Base-by-base conservation (phyloP, 2,888 invertebrate genomes). In the Camponotus fellah region DNA sequence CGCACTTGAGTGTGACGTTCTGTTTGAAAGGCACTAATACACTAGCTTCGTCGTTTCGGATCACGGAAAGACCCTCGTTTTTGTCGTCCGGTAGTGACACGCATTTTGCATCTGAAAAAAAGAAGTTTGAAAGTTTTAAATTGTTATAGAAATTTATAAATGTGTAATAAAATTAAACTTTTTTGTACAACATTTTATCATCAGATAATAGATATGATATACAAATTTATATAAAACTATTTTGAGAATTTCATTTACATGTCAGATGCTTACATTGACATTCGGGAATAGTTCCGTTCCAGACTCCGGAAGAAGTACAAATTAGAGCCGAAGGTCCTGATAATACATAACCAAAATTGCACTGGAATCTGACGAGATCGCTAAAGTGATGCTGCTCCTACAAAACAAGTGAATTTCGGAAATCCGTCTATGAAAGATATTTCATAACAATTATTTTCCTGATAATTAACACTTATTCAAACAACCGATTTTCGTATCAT, bases 301-400 rank as follows among this genome's bases (percentile, higher is more conserved):
- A 99, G 49, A 96, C 96, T 69, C 99, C 99, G 93, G 97, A 97
- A 5, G 98, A 97, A 1, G 98, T 97, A 94, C 99, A 99, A 79
- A 98, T 96, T 26, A 99, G 95, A 6, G 98, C 97, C 0, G 98
- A 96, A 72, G 98, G 97, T 74, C 99, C 99, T 84, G 97, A 97
- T 96, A 99, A 97, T 0, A 98, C 97, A 93, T 98, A 98, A 26
- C 99, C 99, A 95, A 99, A 99, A 92, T 98, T 97, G 93, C 99
- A 99, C 92, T 98, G 98, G 96, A 99, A 99, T 88, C 97, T 97
- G 0, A 99, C 97, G 62, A 98, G 96, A 94, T 99, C 99, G 0
- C 98, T 98, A 92, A 98, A 99, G 94, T 99, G 98, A 94, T 97
- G 98, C 92, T 97, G 96, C 80, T 96, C 96, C 95, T 96, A 85